Percentiles rank a stretch among this genome's conserved stretches.
phyloP scores from a whole-genome alignment of 2,113 vertebrate genomes.

The Thalassarche chlororhynchos region DNA sequence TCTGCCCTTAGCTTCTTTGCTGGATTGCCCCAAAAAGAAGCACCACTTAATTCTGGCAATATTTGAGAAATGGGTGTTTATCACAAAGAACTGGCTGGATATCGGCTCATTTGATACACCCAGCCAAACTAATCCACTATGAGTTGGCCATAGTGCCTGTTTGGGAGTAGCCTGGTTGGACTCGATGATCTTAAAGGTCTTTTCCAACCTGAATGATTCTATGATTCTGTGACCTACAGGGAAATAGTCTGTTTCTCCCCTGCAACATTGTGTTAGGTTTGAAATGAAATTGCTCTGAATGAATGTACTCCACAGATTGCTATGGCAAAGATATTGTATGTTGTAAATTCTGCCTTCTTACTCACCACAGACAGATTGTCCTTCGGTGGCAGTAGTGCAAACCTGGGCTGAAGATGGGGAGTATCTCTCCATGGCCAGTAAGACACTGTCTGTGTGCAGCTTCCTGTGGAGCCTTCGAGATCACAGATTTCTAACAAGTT shows the following conservation, averaged over 20 bases:
- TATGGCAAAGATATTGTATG: background rate
- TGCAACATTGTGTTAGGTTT: background rate
- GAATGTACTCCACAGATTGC: background rate
- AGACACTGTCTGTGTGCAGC: background rate
- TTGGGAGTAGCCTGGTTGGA: background rate
- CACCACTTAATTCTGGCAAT: background rate
- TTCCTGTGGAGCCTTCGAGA: background rate
- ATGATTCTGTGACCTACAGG: background rate
- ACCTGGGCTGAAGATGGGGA: background rate
- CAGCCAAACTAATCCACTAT: background rate
- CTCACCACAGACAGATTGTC: background rate
- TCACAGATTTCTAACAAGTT: background rate
- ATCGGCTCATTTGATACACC: background rate
- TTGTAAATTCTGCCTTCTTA: background rate
- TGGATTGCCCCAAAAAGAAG: background rate
- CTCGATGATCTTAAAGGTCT: background rate
- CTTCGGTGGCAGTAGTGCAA: background rate
- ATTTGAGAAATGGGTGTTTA: background rate
- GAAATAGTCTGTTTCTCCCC: background rate
- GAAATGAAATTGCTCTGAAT: background rate
- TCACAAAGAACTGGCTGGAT: background rate
- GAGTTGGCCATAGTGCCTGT: background rate
- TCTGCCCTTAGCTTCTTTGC: background rate
- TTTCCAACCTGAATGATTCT: background rate
- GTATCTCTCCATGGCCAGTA: background rate